These are phyloP conservation scores for Ammodytes marinus DNA, from an alignment of 2,113 vertebrate genomes.

Conservation along the genomic window DNA sequence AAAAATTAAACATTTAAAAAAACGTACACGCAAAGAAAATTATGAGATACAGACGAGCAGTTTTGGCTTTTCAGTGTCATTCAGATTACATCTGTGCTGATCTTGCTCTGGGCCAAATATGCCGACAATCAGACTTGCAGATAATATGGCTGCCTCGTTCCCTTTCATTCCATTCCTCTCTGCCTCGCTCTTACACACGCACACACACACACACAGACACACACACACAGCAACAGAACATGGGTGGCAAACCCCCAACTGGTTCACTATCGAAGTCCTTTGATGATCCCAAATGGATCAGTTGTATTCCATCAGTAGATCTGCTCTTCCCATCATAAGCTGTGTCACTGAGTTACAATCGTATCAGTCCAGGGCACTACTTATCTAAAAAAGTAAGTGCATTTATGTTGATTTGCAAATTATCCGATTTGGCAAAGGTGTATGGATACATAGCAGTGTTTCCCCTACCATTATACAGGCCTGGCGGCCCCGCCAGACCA, in stretches of 20 bases:
- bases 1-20: background rate
- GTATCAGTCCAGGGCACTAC: background rate
- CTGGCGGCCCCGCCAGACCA: too few species aligned
- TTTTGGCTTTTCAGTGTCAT: conserved; percentile 17
- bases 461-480: too few species aligned
- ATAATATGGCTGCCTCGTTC: conserved; percentile 44
- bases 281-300: conserved; percentile 42
- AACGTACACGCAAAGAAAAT: background rate
- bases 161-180: conserved; percentile 44
- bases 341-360: conserved; percentile 23
- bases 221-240: conserved; percentile 23
- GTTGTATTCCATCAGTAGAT: conserved; percentile 18
- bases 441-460: too few species aligned
- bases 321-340: conserved; percentile 1
- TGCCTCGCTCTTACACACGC: background rate
- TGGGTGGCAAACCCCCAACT: conserved; percentile 24
- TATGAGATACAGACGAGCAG: conserved; percentile 9
- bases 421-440: conserved; percentile 4
- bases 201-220: background rate
- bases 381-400: background rate
- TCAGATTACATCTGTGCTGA: conserved; percentile 39
- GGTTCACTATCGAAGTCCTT: conserved; percentile 43
- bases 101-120: conserved; percentile 36
- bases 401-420: conserved; percentile 12
- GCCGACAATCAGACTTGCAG: conserved; percentile 40